Conservation (phyloP, 2,797 vertebrate species). For the Paguma larvata region DNA sequence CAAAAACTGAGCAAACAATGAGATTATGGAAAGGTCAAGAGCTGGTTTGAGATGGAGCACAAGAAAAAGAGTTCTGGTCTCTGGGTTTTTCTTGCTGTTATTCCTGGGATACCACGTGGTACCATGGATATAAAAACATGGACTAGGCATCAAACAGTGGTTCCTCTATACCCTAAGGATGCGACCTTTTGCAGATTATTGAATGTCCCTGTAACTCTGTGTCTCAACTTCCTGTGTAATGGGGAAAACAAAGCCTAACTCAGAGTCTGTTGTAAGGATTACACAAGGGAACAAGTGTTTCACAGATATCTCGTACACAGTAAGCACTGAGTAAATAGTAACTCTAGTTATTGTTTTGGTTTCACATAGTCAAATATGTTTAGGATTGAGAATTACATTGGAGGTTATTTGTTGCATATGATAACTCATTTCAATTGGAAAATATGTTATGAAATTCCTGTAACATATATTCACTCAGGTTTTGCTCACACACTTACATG, state of each 20-base stretch:
- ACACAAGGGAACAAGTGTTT: neutral
- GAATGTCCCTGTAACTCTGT: neutral
- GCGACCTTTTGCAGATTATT: neutral
- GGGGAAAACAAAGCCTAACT: neutral
- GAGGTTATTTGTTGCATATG: neutral
- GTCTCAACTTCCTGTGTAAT: neutral
- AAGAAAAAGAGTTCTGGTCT: neutral
- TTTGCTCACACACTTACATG: neutral
- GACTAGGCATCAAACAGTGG: neutral
- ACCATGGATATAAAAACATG: neutral
- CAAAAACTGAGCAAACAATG: neutral
- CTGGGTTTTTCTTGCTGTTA: neutral
- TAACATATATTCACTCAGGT: neutral
- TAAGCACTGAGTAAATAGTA: neutral
- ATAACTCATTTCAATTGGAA: neutral
- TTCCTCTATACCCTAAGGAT: neutral
- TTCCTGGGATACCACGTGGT: neutral
- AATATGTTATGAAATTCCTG: neutral
- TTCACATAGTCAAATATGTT: neutral
- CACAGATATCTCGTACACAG: neutral
- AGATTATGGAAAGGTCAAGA: neutral
- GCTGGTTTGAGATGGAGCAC: neutral
- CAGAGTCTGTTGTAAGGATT: neutral
- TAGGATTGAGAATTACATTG: slow-evolving; percentile 3
- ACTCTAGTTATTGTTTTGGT: neutral